Evolutionary conservation across 2,888 invertebrate species (phyloP).

Genomic region (Psylliodes chrysocephalus): DNA sequence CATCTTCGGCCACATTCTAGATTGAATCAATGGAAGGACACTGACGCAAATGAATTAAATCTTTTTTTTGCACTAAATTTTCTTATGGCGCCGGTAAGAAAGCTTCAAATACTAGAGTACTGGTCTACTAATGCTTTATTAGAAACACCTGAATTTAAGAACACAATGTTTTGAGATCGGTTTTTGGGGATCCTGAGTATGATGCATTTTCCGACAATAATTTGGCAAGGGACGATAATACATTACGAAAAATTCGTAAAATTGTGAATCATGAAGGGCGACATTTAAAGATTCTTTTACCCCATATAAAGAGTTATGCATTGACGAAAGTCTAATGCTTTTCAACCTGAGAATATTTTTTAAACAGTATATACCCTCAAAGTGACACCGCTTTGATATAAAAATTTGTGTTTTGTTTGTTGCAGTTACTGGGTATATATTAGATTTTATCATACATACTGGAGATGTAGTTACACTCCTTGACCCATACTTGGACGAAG

Average conservation of each 20-base stretch:
- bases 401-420: not conserved
- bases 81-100: slow-evolving; percentile 25
- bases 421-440: too few species aligned
- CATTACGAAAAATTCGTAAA: too few species aligned
- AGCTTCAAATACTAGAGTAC: slow-evolving; percentile 23
- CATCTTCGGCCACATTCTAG: slow-evolving; percentile 18
- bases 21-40: slow-evolving; percentile 21
- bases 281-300: slow-evolving; percentile 16
- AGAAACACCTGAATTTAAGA: slow-evolving; percentile 24
- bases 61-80: slow-evolving; percentile 11
- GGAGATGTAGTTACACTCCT: too few species aligned
- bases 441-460: too few species aligned
- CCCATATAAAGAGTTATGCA: slow-evolving; percentile 28
- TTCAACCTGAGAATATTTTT: slow-evolving; percentile 3
- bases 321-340: slow-evolving; percentile 29
- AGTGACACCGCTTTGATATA: slow-evolving; percentile 3
- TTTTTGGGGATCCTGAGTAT: slow-evolving; percentile 24
- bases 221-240: slow-evolving; percentile 16
- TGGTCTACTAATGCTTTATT: slow-evolving; percentile 24
- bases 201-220: slow-evolving; percentile 28
- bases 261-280: too few species aligned
- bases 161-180: slow-evolving; percentile 25
- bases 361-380: slow-evolving; percentile 14
- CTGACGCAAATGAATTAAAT: slow-evolving; percentile 18
- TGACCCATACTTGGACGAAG: too few species aligned